Conservation (phyloP, 2,113 vertebrate species). For the Spermophilus dauricus region DNA sequence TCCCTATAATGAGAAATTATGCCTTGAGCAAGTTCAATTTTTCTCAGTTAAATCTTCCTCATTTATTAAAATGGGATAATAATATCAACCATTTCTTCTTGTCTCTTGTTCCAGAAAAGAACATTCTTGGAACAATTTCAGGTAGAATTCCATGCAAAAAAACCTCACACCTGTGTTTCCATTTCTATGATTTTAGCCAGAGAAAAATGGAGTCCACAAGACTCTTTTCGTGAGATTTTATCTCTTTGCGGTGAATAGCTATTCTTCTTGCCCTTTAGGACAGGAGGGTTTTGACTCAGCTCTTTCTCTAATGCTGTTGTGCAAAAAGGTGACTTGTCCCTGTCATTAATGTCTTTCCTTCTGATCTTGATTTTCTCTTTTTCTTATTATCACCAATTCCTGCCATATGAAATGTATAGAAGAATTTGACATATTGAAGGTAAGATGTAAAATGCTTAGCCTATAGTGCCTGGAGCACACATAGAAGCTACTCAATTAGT, state of each 20-base stretch:
- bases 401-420: neutral
- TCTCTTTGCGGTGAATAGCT: neutral
- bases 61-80: neutral
- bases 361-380: neutral
- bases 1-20: neutral
- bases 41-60: neutral
- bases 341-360: neutral
- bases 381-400: neutral
- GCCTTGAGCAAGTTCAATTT: neutral
- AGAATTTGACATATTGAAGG: neutral
- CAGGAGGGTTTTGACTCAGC: neutral
- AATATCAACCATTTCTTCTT: neutral
- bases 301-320: neutral
- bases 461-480: neutral
- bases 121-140: neutral
- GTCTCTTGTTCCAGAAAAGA: neutral
- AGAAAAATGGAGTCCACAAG: neutral
- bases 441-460: slow-evolving; percentile 1
- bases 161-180: neutral
- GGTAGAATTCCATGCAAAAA: neutral
- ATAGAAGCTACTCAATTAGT: neutral
- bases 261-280: neutral
- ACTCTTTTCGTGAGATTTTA: neutral
- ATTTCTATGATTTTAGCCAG: neutral
- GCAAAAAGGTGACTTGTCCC: neutral